Percentiles rank a stretch among this genome's conserved stretches.
phyloP scores from a whole-genome alignment of 2,113 vertebrate genomes.

The Notarius quadriscutis region DNA sequence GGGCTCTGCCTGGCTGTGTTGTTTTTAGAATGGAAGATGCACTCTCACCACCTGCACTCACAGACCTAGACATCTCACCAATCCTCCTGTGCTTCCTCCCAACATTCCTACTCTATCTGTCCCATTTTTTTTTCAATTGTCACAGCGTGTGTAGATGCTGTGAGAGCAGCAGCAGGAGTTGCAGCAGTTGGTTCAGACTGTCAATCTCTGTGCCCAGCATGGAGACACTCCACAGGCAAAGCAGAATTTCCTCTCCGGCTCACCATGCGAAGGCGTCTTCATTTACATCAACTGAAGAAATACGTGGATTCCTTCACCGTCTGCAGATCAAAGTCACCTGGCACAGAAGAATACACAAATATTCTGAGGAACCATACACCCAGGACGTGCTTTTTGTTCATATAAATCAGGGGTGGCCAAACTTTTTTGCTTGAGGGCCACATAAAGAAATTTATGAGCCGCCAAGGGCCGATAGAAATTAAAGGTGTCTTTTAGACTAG shows the following conservation, averaged over 20 bases:
- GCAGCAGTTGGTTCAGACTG: background rate
- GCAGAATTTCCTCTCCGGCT: background rate
- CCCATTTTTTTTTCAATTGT: background rate
- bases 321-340: constrained; percentile 85
- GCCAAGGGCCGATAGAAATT: too few species aligned
- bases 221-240: background rate
- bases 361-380: background rate
- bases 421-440: too few species aligned
- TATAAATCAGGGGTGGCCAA: too few species aligned
- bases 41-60: background rate
- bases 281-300: constrained; percentile 89
- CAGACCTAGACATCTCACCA: background rate
- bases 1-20: constrained; percentile 14
- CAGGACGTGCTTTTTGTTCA: background rate
- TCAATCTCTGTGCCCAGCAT: background rate
- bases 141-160: background rate
- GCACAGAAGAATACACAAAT: constrained; percentile 10
- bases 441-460: too few species aligned
- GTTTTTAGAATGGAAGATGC: constrained; percentile 34
- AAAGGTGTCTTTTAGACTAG: too few species aligned
- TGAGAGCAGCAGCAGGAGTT: background rate
- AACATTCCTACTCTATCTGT: background rate
- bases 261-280: background rate
- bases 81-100: background rate
- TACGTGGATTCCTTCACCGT: constrained; percentile 86